phyloP scores from a whole-genome alignment of 1,140 invertebrate genomes.

The Popillia japonica region DNA sequence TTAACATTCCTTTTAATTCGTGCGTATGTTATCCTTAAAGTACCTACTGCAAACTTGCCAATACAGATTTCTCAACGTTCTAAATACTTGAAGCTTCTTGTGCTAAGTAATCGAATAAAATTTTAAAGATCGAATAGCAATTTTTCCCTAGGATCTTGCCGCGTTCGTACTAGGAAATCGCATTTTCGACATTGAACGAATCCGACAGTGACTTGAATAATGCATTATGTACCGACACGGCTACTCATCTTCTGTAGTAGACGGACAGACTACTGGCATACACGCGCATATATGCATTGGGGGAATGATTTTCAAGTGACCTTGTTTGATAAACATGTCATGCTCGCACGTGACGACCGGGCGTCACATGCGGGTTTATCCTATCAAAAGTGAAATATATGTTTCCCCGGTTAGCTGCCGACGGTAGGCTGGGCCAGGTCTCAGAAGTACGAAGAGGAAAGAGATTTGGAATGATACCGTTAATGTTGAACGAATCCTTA shows the following conservation, averaged over 20 bases:
- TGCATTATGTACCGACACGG: background rate
- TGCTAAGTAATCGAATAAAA: conserved; percentile 2
- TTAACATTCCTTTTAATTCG: too few species aligned
- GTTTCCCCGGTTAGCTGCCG: background rate
- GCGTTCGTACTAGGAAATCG: background rate
- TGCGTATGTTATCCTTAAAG: too few species aligned
- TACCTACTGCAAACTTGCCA: background rate
- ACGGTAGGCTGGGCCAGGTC: background rate
- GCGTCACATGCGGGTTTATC: conserved; percentile 4
- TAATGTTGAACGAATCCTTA: background rate
- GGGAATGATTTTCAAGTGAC: background rate
- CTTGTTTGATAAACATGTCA: conserved; percentile 10
- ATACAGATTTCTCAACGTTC: background rate
- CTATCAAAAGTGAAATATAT: conserved; percentile 11
- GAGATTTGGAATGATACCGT: background rate
- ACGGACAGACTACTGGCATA: background rate
- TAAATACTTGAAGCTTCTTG: background rate
- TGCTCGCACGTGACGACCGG: conserved; percentile 3
- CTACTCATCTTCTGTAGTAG: background rate
- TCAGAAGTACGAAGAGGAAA: background rate
- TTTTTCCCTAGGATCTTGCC: background rate
- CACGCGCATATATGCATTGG: background rate
- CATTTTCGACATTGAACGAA: background rate
- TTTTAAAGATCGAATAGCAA: conserved; percentile 11
- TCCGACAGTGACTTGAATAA: background rate